Evolutionary conservation across 2,888 invertebrate species (phyloP).

Genomic region (Cetonia aurata): DNA sequence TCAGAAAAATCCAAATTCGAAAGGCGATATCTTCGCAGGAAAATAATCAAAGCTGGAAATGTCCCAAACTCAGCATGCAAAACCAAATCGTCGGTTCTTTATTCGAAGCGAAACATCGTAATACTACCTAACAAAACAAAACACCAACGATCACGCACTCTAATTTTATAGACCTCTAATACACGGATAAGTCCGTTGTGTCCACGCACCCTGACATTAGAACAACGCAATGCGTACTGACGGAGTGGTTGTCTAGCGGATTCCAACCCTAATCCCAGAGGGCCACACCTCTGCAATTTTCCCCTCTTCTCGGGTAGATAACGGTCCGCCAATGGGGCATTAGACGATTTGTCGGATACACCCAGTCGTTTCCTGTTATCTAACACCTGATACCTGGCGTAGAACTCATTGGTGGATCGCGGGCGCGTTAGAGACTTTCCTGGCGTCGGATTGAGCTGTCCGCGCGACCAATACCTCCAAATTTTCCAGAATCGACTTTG

Average conservation of each 20-base stretch:
- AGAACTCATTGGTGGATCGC: conserved; percentile 54
- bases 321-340: conserved; percentile 55
- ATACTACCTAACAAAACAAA: conserved; percentile 24
- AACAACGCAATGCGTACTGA: conserved; percentile 59
- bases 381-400: conserved; percentile 60
- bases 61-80: too few species aligned
- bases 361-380: conserved; percentile 58
- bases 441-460: conserved; percentile 3
- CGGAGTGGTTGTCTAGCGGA: conserved; percentile 45
- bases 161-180: too few species aligned
- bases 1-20: conserved; percentile 49
- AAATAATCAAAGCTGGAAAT: conserved; percentile 4
- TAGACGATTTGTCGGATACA: conserved; percentile 47
- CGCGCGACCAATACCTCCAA: conserved; percentile 6
- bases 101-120: too few species aligned
- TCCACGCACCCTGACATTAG: conserved; percentile 56
- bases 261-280: conserved; percentile 53
- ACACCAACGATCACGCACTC: conserved; percentile 10
- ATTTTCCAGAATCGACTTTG: not conserved
- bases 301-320: conserved; percentile 55
- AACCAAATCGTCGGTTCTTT: too few species aligned
- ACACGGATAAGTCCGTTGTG: too few species aligned
- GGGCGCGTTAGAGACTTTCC: conserved; percentile 1
- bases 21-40: not conserved
- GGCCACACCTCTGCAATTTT: conserved; percentile 56